Evolutionary conservation across 2,113 vertebrate species (phyloP).

Genomic region (Paralichthys olivaceus): DNA sequence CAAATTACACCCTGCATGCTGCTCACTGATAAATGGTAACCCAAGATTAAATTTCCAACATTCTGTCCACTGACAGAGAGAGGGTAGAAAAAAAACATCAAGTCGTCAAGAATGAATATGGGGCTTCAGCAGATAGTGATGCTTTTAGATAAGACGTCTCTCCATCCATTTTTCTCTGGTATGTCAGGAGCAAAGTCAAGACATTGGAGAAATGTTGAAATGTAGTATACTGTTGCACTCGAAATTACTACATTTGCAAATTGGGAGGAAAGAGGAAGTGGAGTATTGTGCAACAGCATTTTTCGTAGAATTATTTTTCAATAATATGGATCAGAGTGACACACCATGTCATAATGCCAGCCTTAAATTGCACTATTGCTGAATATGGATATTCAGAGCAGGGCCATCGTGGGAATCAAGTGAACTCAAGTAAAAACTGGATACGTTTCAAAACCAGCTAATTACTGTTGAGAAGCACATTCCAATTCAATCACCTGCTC

Average conservation of each 20-base stretch:
- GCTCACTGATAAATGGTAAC: conserved; percentile 38
- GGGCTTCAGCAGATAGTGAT: conserved; percentile 17
- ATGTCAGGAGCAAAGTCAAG: conserved; percentile 10
- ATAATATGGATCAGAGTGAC: not conserved
- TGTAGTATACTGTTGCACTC: too few relatives aligned
- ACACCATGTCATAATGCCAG: not conserved
- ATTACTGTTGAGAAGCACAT: not conserved
- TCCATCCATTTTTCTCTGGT: not conserved
- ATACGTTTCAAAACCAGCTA: too few relatives aligned
- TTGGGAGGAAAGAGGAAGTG: conserved; percentile 12
- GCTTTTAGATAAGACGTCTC: conserved; percentile 26
- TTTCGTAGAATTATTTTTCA: not conserved
- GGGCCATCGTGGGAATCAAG: too few relatives aligned
- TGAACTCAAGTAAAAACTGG: too few relatives aligned
- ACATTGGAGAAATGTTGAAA: not conserved
- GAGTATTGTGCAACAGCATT: conserved; percentile 4
- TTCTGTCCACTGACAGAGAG: conserved; percentile 1
- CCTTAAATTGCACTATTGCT: too few relatives aligned
- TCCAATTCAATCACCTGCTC: not conserved
- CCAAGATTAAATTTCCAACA: conserved; percentile 12
- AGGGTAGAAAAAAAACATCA: not conserved
- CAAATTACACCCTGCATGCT: conserved; percentile 6
- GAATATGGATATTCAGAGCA: too few relatives aligned
- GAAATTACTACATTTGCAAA: too few relatives aligned
- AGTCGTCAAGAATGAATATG: conserved; percentile 33